Base-by-base conservation (phyloP, 1,140 invertebrate genomes). In the Zaprionus capensis region DNA sequence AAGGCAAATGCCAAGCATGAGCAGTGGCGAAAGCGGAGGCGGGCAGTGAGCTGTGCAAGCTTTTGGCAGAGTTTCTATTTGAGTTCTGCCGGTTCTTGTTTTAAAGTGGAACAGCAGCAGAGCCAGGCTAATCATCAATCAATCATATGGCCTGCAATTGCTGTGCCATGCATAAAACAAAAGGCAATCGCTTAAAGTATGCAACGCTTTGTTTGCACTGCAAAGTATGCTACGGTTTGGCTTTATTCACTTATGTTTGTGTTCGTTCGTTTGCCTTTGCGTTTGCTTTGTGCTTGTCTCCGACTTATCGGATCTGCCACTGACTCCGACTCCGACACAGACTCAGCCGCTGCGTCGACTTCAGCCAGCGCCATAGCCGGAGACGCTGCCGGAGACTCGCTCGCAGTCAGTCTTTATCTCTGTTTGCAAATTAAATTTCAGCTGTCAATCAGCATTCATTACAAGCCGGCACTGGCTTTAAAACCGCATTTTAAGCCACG, bases 61-160 rank as follows among this genome's bases (percentile, higher is more conserved):
- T 71, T 78, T 71, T 71, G 55, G 17, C 24, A 28, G 81, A 81
- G 82, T 84, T 85, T 75, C 55, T 71, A 76, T 71, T 76, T 76
- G 68, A 65, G 73, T 65, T 76, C 22, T 64, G 44, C 57, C 58
- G 68, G 57, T 68, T 79, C 70, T 73, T 80, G 64, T 79, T 76
- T 87, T 78, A 66, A 87, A 80, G 41, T 78, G 65, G 61, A 67
- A 44, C 2, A 46, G 38, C 2, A 46, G 38, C 4, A 34, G 34
- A 36, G 31, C 51, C 31, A 51, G 56, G 65, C 83, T 78, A 87
- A 82, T 87, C 80, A 87, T 81, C 71, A 81, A 87, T 87, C 83
- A 87, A 87, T 87, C 83, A 87, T 78, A 72, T 80, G 71, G 71
- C 58, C 46, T 59, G 72, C 70, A 74, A 70, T 77, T 71, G 65